phyloP scores from a whole-genome alignment of 1,140 invertebrate genomes.

The Eumaeus atala region DNA sequence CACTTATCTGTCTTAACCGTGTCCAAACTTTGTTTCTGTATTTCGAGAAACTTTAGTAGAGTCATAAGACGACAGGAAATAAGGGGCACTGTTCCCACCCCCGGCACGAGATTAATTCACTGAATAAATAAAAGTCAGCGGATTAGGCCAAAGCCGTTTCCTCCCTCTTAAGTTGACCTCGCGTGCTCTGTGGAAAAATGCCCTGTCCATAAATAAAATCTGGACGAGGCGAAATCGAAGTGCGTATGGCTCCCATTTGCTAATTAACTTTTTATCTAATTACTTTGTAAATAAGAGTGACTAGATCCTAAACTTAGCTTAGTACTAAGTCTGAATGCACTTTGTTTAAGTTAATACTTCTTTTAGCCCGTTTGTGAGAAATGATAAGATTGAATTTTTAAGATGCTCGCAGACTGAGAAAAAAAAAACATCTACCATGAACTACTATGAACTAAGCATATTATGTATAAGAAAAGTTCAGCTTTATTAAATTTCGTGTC shows the following conservation, averaged over 20 bases:
- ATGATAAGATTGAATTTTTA: no score
- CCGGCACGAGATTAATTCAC: constrained; percentile 66
- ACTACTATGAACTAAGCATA: no score
- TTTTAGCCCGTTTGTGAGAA: no score
- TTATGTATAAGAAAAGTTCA: no score
- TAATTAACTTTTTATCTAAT: no score
- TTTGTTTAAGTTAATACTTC: no score
- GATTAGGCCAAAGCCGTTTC: constrained; percentile 71
- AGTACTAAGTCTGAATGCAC: no score
- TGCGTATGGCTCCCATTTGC: constrained; percentile 12
- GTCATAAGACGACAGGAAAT: constrained; percentile 48
- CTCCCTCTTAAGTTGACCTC: constrained; percentile 71
- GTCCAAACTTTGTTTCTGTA: constrained; percentile 10
- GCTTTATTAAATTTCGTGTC: no score
- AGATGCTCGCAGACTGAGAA: no score
- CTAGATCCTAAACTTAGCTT: no score
- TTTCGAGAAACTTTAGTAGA: constrained; percentile 12
- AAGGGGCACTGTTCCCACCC: constrained; percentile 53
- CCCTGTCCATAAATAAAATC: constrained; percentile 64
- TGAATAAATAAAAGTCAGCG: constrained; percentile 74
- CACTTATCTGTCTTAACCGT: constrained; percentile 7
- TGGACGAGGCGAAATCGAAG: constrained; percentile 60
- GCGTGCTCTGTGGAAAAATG: constrained; percentile 68
- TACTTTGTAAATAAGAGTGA: no score
- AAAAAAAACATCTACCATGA: no score